phyloP scores from a whole-genome alignment of 2,797 vertebrate genomes.

The Hydrocynus forskahlii region DNA sequence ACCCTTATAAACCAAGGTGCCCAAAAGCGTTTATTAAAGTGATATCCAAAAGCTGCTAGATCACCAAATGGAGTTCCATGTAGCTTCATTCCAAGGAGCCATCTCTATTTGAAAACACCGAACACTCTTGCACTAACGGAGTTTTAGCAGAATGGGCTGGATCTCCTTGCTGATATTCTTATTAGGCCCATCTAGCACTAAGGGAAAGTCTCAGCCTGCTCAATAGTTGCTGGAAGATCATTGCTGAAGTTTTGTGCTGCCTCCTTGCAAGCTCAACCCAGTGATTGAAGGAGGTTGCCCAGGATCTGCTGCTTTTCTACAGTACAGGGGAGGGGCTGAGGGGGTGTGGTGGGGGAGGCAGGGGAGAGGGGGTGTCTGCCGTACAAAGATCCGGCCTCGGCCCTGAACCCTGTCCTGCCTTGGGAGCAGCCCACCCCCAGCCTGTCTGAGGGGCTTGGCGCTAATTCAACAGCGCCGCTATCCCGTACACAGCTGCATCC shows the following conservation, averaged over 20 bases:
- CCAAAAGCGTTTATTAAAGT: neutral
- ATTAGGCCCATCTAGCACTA: constrained; percentile 29
- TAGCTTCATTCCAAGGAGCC: neutral
- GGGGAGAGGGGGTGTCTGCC: constrained; percentile 27
- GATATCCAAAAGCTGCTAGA: neutral
- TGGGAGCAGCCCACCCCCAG: constrained; percentile 42
- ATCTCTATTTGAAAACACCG: neutral
- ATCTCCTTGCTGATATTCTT: constrained; percentile 47
- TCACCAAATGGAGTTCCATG: neutral
- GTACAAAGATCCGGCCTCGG: constrained; percentile 25
- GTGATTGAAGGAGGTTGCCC: constrained; percentile 42
- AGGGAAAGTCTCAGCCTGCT: constrained; percentile 30
- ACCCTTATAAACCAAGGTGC: neutral
- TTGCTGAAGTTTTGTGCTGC: constrained; percentile 41
- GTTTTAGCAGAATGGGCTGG: constrained; percentile 50
- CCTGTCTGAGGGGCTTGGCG: constrained; percentile 50
- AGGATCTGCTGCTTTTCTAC: constrained; percentile 47
- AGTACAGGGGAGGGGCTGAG: neutral
- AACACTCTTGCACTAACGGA: constrained; percentile 56
- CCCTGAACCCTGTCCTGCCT: constrained; percentile 52
- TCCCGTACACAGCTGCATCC: constrained; percentile 40
- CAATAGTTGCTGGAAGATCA: constrained; percentile 43
- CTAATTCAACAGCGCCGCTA: constrained; percentile 49
- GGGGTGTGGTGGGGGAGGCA: neutral
- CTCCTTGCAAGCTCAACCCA: constrained; percentile 36